Evolutionary conservation across 2,797 vertebrate species (phyloP).

Genomic region (Ambastaia sidthimunki): DNA sequence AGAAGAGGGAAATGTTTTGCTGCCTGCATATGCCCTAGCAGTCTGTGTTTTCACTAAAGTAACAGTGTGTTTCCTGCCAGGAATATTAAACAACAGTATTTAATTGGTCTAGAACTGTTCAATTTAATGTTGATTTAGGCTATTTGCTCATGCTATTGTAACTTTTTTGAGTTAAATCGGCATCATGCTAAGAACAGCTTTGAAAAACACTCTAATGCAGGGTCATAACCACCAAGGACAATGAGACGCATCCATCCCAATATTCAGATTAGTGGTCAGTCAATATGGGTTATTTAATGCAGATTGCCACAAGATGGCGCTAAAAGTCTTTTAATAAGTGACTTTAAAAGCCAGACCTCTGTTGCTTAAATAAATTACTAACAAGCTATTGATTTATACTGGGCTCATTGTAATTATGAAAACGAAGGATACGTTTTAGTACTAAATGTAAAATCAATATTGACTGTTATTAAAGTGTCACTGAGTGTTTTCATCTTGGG

Average conservation of each 20-base stretch:
- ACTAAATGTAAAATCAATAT: background rate
- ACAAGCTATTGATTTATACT: background rate
- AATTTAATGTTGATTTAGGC: no score
- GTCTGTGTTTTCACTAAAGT: background rate
- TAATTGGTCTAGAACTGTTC: no score
- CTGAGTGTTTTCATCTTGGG: background rate
- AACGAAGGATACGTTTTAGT: background rate
- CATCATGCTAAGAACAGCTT: no score
- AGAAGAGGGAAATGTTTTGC: background rate
- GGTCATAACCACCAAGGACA: background rate
- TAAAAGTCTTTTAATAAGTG: conserved; percentile 4
- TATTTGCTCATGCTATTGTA: no score
- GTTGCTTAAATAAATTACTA: background rate
- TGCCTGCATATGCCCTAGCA: background rate
- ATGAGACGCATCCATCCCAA: background rate
- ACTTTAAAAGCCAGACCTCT: background rate
- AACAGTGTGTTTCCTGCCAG: background rate
- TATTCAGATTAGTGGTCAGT: background rate
- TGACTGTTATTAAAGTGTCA: background rate
- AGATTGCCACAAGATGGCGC: conserved; percentile 45
- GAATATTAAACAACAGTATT: background rate
- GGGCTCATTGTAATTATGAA: background rate
- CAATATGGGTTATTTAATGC: background rate
- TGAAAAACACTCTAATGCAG: background rate
- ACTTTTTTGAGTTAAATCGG: no score